These are phyloP conservation scores for Eucera pruinosa DNA, from an alignment of 2,888 invertebrate genomes.

Conservation along the genomic window DNA sequence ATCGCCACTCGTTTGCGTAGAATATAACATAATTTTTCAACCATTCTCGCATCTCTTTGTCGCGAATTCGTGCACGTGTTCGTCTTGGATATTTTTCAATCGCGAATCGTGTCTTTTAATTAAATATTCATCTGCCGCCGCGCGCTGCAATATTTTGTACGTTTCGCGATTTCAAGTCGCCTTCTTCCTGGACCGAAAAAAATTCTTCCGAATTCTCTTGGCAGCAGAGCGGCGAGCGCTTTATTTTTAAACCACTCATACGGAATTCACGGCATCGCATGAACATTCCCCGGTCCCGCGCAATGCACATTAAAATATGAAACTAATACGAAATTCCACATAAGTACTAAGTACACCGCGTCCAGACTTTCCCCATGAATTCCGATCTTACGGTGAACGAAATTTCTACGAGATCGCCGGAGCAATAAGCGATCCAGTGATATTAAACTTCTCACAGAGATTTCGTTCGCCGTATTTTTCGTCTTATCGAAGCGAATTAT, in stretches of 20 bases:
- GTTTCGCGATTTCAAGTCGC: neutral
- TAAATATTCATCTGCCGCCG: no score
- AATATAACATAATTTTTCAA: no score
- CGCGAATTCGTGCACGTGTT: no score
- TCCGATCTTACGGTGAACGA: no score
- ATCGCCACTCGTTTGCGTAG: no score
- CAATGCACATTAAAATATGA: conserved; percentile 2
- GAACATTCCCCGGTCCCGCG: neutral
- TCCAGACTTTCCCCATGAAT: neutral
- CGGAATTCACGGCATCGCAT: neutral
- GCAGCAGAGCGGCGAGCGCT: neutral
- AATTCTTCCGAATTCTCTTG: neutral
- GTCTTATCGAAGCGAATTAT: neutral
- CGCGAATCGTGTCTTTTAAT: no score
- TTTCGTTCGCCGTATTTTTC: neutral
- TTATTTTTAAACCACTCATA: conserved; percentile 26
- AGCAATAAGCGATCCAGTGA: no score
- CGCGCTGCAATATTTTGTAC: no score
- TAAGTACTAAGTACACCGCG: neutral
- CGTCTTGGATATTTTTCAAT: no score
- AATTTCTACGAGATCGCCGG: no score
- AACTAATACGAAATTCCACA: conserved; percentile 16
- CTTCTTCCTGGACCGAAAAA: neutral
- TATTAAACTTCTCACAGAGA: no score
- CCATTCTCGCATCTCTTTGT: no score